Evolutionary conservation across 2,888 invertebrate genomes (phyloP), one percentile per base, ranked within the genome.

Genomic region (Anagyrus pseudococci): DNA sequence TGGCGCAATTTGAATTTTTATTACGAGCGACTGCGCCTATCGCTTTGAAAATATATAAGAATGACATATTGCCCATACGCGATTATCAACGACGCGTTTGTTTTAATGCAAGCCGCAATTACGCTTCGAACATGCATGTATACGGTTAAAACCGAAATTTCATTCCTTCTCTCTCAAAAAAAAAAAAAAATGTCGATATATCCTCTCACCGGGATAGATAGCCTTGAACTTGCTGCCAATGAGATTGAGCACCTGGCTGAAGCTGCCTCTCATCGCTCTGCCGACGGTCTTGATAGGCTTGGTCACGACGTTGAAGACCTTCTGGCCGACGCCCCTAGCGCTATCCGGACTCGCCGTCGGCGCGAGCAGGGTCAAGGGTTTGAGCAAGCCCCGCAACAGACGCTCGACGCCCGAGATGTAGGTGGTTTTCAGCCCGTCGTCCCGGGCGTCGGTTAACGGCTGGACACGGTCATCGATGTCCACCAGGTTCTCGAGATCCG

Each of bases 131-230:
- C n/a, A n/a, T n/a, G n/a, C n/a, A n/a, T n/a, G n/a, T n/a, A n/a
- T n/a, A n/a, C n/a, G n/a, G n/a, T n/a, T n/a, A n/a, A n/a, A n/a
- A n/a, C n/a, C n/a, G n/a, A n/a, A n/a, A n/a, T n/a, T n/a, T n/a
- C n/a, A n/a, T n/a, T n/a, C n/a, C n/a, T n/a, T n/a, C n/a, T n/a
- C 33, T 33, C 33, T 8, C 29, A 19, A 19, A 48, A 48, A 61
- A 56, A 25, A 20, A 57, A n/a, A n/a, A n/a, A n/a, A n/a, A n/a
- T n/a, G n/a, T n/a, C n/a, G n/a, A n/a, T n/a, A n/a, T n/a, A n/a
- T n/a, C n/a, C 40, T 29, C 68, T 54, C 72, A 86, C 86, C 86
- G 73, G 86, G 86, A 75, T 83, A 86, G 58, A 87, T 85, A 20
- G 85, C 84, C 71, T 83, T 83, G 19, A 87, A 84, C 33, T 83